Base-by-base conservation (phyloP, 2,113 vertebrate genomes). In the Reinhardtius hippoglossoides region DNA sequence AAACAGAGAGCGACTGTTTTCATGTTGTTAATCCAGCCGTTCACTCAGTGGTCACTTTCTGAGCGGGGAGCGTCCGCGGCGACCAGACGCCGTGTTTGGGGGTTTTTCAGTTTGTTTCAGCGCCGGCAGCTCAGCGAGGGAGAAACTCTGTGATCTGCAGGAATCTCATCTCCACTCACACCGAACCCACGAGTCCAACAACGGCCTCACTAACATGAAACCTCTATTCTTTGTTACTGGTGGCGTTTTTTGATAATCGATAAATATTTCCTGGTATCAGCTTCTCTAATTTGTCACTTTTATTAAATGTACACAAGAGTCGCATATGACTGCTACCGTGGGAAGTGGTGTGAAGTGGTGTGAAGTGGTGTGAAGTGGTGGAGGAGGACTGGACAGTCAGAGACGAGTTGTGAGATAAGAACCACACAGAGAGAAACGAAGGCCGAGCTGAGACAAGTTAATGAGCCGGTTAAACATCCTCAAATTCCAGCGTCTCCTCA, bases 1-100 rank as follows among this genome's bases (percentile, higher is more conserved):
- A 26, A 23, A 37, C 82, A 54, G 20, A 69, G 13, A 44, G 55
- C 20, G 55, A 18, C 52, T 81, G 89, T 86, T 83, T 50, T n/a
- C 16, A 52, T 7, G 27, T 48, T 31, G 84, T 65, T 2, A 3
- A 54, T 67, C 67, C 69, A 21, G 72, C 65, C n/a, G 83, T 3
- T 71, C 75, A 12, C 71, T 0, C 84, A 42, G 65, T 2, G 65
- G 62, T 58, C 72, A n/a, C 18, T 27, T 52, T 81, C 37, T 67
- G 61, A 66, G 60, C 26, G 44, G 48, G 0, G 7, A 55, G 50
- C 8, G 40, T 35, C 9, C 1, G n/a, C 40, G 0, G 15, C 9
- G 21, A 26, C 46, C 24, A 54, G 56, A 37, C 42, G 27, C 62
- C 0, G 0, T 66, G 62, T 73, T 63, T 37, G 15, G 60, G 60